These are phyloP conservation scores for Rhyacichthys aspro DNA, from an alignment of 2,797 vertebrate species.

Conservation along the genomic window DNA sequence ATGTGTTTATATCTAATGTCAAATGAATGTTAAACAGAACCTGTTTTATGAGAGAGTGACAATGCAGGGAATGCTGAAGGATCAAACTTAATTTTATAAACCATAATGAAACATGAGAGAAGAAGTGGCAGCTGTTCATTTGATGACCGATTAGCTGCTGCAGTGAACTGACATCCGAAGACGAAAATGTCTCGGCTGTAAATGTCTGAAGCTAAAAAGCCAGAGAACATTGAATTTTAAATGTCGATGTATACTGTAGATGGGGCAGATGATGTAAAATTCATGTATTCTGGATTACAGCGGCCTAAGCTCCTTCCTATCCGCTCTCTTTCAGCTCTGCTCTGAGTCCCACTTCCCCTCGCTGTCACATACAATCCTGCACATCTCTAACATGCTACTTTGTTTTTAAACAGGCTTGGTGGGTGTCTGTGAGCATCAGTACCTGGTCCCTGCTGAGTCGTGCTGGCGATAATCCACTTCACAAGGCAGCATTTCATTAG, in stretches of 20 bases:
- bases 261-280: constrained; percentile 45
- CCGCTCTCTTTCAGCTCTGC: constrained; percentile 2
- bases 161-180: constrained; percentile 17
- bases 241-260: constrained; percentile 14
- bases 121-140: constrained; percentile 3
- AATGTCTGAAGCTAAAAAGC: constrained; percentile 3
- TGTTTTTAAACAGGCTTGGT: constrained; percentile 1
- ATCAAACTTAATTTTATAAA: constrained; percentile 6
- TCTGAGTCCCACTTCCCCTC: not conserved
- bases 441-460: constrained; percentile 86
- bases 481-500: constrained; percentile 88
- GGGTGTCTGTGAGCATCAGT: constrained; percentile 29
- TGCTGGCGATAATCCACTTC: constrained; percentile 88
- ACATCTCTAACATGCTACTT: not conserved
- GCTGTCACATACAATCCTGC: constrained; percentile 23
- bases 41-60: not conserved
- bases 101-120: constrained; percentile 6
- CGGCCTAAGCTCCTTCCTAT: constrained; percentile 8
- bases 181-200: not conserved
- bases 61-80: not conserved
- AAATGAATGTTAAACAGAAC: too few relatives aligned
- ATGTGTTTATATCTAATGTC: not conserved
- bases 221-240: constrained; percentile 27
- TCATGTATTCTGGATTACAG: constrained; percentile 40
- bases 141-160: constrained; percentile 29